Percentiles rank a stretch among this genome's conserved stretches.
Conservation (phyloP, 1,140 invertebrate genomes). For the Temnothorax nylanderi region DNA sequence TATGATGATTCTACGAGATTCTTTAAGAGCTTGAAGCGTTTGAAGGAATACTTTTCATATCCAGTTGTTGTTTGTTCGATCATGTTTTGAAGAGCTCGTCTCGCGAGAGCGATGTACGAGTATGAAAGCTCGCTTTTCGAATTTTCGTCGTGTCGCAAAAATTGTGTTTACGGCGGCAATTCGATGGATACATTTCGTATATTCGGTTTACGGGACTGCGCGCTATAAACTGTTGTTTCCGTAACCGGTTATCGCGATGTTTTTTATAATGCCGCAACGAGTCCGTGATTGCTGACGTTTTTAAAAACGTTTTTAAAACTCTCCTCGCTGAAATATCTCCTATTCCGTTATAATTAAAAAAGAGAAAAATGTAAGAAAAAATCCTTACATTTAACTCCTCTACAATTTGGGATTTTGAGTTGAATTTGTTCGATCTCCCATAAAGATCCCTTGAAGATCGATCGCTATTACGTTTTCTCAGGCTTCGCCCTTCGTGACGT, state of each 20-base stretch:
- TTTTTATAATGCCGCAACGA: slow-evolving; percentile 35
- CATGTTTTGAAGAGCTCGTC: slow-evolving; percentile 19
- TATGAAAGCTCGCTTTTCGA: slow-evolving; percentile 32
- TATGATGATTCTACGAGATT: not conserved
- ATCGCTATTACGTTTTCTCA: not conserved
- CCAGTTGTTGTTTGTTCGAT: not conserved
- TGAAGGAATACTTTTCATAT: not conserved
- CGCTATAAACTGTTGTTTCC: slow-evolving; percentile 40
- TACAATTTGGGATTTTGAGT: not conserved
- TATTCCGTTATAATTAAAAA: not conserved
- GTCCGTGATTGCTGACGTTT: not conserved
- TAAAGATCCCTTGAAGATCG: not conserved
- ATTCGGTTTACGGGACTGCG: slow-evolving; percentile 55
- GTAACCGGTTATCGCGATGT: slow-evolving; percentile 32
- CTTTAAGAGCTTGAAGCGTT: not conserved
- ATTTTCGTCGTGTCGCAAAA: slow-evolving; percentile 46
- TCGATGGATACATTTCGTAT: slow-evolving; percentile 52
- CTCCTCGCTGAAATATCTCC: not conserved
- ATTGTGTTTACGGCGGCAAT: slow-evolving; percentile 54
- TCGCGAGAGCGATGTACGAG: slow-evolving; percentile 18
- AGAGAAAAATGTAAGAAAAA: not conserved
- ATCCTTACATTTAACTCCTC: not conserved
- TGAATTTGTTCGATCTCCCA: not conserved
- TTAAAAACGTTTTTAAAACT: slow-evolving; percentile 17
- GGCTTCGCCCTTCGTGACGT: not conserved